These are phyloP conservation scores for Myiopsitta monachus DNA, from an alignment of 2,113 vertebrate species.

Conservation along the genomic window DNA sequence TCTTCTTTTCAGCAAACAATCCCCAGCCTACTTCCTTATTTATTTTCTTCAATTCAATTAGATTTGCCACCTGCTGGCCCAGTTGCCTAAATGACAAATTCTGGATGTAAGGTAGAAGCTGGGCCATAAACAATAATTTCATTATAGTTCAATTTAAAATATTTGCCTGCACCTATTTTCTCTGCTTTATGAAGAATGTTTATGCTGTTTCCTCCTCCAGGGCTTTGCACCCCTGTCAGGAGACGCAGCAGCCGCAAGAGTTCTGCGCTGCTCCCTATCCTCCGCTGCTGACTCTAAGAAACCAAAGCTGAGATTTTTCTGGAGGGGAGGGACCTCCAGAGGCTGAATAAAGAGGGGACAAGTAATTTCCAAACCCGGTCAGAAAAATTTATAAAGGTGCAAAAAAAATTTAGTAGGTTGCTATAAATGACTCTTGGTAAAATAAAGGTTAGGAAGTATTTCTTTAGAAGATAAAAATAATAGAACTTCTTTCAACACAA, in stretches of 20 bases:
- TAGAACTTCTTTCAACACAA: neutral
- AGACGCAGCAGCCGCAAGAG: neutral
- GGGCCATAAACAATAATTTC: conserved; percentile 57
- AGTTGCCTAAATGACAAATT: conserved; percentile 61
- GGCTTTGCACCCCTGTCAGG: neutral
- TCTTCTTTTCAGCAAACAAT: conserved; percentile 54
- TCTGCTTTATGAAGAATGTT: neutral
- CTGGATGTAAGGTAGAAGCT: conserved; percentile 53
- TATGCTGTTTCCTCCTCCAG: neutral
- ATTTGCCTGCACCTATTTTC: conserved; percentile 35
- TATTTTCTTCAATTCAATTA: conserved; percentile 59
- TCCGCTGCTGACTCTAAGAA: neutral
- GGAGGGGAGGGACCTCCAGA: neutral
- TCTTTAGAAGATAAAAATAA: neutral
- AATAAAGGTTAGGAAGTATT: neutral
- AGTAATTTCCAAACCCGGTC: neutral
- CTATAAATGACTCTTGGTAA: neutral
- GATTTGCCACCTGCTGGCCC: conserved; percentile 63
- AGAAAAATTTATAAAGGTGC: neutral
- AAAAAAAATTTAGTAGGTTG: neutral
- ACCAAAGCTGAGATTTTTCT: neutral
- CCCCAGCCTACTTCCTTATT: conserved; percentile 52
- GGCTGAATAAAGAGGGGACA: neutral
- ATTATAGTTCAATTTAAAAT: conserved; percentile 46
- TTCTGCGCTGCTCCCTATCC: neutral